Evolutionary conservation across 2,797 vertebrate genomes (phyloP).

Genomic region (Eutrigla gurnardus): DNA sequence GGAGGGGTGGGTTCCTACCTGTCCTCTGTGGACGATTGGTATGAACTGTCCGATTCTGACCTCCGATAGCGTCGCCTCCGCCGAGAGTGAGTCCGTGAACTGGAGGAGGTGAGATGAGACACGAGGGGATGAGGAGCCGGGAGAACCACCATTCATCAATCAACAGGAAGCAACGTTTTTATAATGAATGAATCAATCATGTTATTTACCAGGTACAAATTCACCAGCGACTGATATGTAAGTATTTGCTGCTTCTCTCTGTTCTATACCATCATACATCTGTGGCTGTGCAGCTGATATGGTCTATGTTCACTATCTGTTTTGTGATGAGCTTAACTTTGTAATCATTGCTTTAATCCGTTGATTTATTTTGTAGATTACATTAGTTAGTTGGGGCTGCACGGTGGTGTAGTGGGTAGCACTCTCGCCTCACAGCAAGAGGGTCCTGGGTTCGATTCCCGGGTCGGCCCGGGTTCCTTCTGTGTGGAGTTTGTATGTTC

Average conservation of each 20-base stretch:
- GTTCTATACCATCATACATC: background rate
- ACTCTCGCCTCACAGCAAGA: no score
- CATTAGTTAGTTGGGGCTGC: no score
- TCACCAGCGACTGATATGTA: background rate
- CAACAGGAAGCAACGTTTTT: background rate
- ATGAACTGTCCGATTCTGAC: constrained; percentile 87
- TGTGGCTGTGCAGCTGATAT: background rate
- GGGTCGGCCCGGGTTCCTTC: no score
- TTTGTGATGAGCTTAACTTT: background rate
- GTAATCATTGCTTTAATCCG: background rate
- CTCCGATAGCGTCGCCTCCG: constrained; percentile 83
- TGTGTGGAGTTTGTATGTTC: no score
- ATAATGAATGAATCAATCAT: background rate
- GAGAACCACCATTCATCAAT: background rate
- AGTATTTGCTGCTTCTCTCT: background rate
- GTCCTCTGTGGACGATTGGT: constrained; percentile 85
- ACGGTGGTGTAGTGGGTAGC: no score
- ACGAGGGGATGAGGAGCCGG: constrained; percentile 38
- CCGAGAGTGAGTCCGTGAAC: constrained; percentile 86
- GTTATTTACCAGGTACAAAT: background rate
- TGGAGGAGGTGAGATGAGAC: constrained; percentile 66
- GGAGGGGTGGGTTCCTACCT: constrained; percentile 81
- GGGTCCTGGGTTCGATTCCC: no score
- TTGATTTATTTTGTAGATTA: background rate
- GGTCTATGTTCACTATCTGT: background rate